A percentile compares a stretch with the other conserved stretches of the same genome.
Conservation (phyloP, 2,797 vertebrate species). For the Nannoperca australis region DNA sequence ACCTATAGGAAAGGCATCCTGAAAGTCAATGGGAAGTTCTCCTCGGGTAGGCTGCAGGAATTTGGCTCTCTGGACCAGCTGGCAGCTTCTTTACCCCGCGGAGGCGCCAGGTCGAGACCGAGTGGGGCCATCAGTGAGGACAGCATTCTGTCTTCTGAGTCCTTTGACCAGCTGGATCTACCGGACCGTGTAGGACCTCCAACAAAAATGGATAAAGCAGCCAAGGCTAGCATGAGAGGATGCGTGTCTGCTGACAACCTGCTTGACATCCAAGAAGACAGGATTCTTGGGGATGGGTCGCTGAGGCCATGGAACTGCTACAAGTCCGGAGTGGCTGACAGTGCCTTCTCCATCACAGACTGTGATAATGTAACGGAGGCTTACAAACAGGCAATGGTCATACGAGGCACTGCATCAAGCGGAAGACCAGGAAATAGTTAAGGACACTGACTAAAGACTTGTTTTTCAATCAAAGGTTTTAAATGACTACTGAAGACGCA, state of each 20-base stretch:
- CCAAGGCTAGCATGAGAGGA: slow-evolving; percentile 83
- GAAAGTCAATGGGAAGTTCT: slow-evolving; percentile 92
- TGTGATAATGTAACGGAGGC: slow-evolving; percentile 85
- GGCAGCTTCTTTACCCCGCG: slow-evolving; percentile 73
- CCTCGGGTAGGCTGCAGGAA: slow-evolving; percentile 78
- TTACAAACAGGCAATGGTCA: slow-evolving; percentile 83
- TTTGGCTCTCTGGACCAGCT: slow-evolving; percentile 88
- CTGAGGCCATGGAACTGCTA: slow-evolving; percentile 88
- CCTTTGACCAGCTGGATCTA: slow-evolving; percentile 95
- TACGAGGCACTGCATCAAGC: slow-evolving; percentile 79
- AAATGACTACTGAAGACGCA: slow-evolving; percentile 29
- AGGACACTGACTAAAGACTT: slow-evolving; percentile 11
- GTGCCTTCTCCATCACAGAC: slow-evolving; percentile 89
- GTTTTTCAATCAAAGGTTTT: slow-evolving; percentile 22
- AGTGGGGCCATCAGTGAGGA: slow-evolving; percentile 91
- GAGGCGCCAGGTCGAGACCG: slow-evolving; percentile 71
- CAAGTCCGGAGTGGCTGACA: slow-evolving; percentile 82
- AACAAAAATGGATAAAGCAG: slow-evolving; percentile 60
- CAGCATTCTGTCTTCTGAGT: slow-evolving; percentile 97
- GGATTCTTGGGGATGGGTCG: slow-evolving; percentile 55
- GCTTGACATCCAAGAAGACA: slow-evolving; percentile 80
- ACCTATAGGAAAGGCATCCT: slow-evolving; percentile 91
- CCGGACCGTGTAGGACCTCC: slow-evolving; percentile 81
- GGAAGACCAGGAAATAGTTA: slow-evolving; percentile 67
- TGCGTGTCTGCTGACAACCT: slow-evolving; percentile 93